Evolutionary conservation across 2,888 invertebrate species (phyloP), one percentile per base, ranked within the genome.

Genomic region (Mesorhabditis belari): DNA sequence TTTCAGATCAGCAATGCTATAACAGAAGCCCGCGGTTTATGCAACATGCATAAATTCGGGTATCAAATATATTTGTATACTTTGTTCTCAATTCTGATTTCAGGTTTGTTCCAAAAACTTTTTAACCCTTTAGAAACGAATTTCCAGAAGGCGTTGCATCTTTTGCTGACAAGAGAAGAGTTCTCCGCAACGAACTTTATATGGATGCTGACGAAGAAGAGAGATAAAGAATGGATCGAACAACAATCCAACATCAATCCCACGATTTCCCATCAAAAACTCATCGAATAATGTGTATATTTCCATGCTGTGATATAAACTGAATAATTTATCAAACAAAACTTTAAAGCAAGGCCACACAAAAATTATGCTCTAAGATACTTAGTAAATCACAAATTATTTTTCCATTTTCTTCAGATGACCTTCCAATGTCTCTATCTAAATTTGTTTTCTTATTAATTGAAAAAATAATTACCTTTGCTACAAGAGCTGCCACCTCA

Each of bases 51-150:
- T 73, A 58, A 73, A 73, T 55, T 70, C 69, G 0, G 69, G 71
- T 28, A 65, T 73, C 58, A 69, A n/a, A 71, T 53, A 64, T 71
- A n/a, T 73, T 73, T 57, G 70, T 73, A 23, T 73, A 73, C 52
- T 64, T 72, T 28, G 58, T 60, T 23, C 57, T 72, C 58, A 72
- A 72, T 49, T 55, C 64, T 51, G 72, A 72, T 57, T 72, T 70
- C 58, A 35, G 44, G 44, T 35, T 17, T 9, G n/a, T 35, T 35
- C 44, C 1, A 35, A 35, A 35, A 35, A 35, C 12, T 9, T 35
- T n/a, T n/a, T n/a, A 35, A n/a, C n/a, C 44, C 2, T 35, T 9
- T n/a, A 17, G 2, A 35, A 35, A 9, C 44, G 44, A 35, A 9
- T 35, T 35, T 35, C n/a, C 44, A 35, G 44, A 35, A 9, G 44